These are phyloP conservation scores for Lepidochrysops patricia DNA, from an alignment of 2,888 invertebrate species.

Conservation along the genomic window DNA sequence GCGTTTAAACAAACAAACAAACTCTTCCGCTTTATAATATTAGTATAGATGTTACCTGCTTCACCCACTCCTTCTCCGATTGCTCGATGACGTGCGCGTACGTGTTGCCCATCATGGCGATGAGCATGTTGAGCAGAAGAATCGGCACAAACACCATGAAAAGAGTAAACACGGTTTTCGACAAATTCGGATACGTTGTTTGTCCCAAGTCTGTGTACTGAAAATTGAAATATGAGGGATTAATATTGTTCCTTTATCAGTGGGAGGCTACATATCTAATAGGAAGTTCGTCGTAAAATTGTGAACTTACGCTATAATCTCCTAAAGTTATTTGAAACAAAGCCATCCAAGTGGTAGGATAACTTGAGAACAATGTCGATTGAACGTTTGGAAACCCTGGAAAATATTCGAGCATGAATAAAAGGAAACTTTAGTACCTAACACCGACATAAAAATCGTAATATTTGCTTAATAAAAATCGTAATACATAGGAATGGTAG, in stretches of 20 bases:
- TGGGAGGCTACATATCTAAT: too few relatives aligned
- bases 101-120: constrained; percentile 99
- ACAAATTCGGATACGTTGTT: constrained; percentile 92
- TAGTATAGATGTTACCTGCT: too few relatives aligned
- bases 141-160: constrained; percentile 99
- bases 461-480: too few relatives aligned
- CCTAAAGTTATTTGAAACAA: constrained; percentile 98
- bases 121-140: constrained; percentile 94
- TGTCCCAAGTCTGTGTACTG: constrained; percentile 94
- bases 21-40: too few relatives aligned
- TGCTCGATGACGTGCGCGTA: constrained; percentile 98
- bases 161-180: constrained; percentile 96
- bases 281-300: neutral
- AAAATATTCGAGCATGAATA: constrained; percentile 20
- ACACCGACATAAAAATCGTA: too few relatives aligned
- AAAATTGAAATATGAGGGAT: constrained; percentile 75
- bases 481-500: too few relatives aligned
- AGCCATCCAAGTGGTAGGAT: constrained; percentile 96
- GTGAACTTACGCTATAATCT: constrained; percentile 91
- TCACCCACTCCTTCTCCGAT: constrained; percentile 99
- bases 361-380: constrained; percentile 86
- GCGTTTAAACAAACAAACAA: too few relatives aligned
- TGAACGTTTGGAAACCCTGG: constrained; percentile 86
- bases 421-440: neutral
- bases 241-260: too few relatives aligned